A percentile compares a stretch with the other conserved stretches of the same genome.
These are phyloP conservation scores for Thereva unica DNA, from an alignment of 2,888 invertebrate species.

Conservation along the genomic window DNA sequence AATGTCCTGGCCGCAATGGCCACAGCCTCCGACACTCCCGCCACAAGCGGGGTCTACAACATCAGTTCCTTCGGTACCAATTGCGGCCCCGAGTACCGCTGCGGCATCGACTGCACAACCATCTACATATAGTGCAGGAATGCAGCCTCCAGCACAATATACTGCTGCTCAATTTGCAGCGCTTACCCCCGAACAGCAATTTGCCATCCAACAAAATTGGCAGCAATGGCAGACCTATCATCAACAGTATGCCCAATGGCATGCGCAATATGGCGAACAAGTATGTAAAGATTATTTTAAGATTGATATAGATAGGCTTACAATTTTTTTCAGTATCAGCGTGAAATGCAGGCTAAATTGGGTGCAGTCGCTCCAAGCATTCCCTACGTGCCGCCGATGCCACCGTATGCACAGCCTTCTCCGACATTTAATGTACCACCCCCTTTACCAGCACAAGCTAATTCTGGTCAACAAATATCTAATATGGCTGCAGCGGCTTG, in stretches of 20 bases:
- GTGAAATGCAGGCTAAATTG: constrained; percentile 56
- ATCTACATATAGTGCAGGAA: background rate
- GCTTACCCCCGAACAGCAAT: constrained; percentile 55
- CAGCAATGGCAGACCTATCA: constrained; percentile 58
- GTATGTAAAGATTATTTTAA: constrained; percentile 44
- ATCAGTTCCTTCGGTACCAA: constrained; percentile 1
- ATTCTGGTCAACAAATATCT: background rate
- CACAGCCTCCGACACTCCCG: constrained; percentile 21
- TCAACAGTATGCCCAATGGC: constrained; percentile 57
- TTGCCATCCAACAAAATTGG: constrained; percentile 57
- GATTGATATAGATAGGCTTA: background rate
- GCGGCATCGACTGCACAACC: constrained; percentile 27
- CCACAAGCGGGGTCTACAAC: constrained; percentile 15
- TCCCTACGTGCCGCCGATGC: constrained; percentile 38
- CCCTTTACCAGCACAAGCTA: constrained; percentile 37
- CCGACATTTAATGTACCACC: constrained; percentile 43
- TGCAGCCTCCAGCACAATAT: constrained; percentile 28
- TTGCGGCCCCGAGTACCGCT: constrained; percentile 30
- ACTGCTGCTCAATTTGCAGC: constrained; percentile 54
- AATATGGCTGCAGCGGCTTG: constrained; percentile 12
- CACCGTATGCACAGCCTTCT: constrained; percentile 38
- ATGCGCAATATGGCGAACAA: constrained; percentile 58
- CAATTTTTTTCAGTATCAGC: constrained; percentile 50
- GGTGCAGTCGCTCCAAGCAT: constrained; percentile 41
- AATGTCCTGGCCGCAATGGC: constrained; percentile 40